A percentile compares a stretch with the other conserved stretches of the same genome.
These are phyloP conservation scores for Meriones psammophilus DNA, from an alignment of 2,797 vertebrate genomes.

Conservation along the genomic window DNA sequence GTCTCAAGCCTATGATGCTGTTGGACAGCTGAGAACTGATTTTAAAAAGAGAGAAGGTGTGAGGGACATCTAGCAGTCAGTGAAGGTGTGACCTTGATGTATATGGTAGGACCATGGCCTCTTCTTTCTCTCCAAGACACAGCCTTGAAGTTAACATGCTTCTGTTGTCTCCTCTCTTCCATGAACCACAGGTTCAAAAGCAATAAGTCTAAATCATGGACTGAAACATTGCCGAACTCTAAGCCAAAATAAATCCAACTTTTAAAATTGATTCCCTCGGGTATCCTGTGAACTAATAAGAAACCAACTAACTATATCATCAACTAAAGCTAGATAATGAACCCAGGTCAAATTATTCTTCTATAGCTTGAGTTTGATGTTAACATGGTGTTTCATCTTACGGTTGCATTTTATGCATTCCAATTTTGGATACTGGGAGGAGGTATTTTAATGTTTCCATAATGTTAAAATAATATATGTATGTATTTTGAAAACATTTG, in stretches of 20 bases:
- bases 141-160: neutral
- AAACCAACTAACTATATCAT: neutral
- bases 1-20: neutral
- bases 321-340: neutral
- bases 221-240: neutral
- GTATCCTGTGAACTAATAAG: neutral
- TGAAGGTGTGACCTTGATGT: neutral
- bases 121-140: neutral
- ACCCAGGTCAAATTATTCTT: neutral
- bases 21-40: neutral
- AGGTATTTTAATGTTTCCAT: slow-evolving; percentile 18
- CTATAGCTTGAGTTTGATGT: slow-evolving; percentile 7
- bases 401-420: neutral
- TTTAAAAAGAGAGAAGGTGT: neutral
- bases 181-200: neutral
- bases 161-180: neutral
- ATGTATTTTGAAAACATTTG: neutral
- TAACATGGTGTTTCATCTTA: slow-evolving; percentile 25
- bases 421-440: neutral
- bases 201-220: neutral
- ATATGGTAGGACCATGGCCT: neutral
- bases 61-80: neutral
- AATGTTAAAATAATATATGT: slow-evolving; percentile 4
- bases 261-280: neutral
- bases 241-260: neutral